Percentiles rank a stretch among this genome's conserved stretches.
phyloP scores from a whole-genome alignment of 2,888 invertebrate genomes.

The Cataglyphis rosenhaueri region DNA sequence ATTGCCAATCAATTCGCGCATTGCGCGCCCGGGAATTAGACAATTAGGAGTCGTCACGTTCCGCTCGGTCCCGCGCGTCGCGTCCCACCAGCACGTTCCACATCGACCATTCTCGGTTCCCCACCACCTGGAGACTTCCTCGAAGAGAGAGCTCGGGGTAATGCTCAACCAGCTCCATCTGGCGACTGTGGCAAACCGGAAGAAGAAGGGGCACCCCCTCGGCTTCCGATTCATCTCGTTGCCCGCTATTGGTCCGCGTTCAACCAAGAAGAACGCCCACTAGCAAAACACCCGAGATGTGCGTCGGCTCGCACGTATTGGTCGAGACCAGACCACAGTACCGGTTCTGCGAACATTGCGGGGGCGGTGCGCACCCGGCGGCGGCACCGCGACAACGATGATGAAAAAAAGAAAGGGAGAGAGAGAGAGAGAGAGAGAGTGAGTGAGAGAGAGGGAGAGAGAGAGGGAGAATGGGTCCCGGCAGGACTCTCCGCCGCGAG shows the following conservation, averaged over 20 bases:
- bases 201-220: constrained; percentile 32
- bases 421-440: neutral
- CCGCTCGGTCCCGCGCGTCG: constrained; percentile 65
- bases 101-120: constrained; percentile 61
- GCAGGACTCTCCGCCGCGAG: constrained; percentile 78
- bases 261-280: constrained; percentile 73
- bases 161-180: constrained; percentile 48
- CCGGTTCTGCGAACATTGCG: constrained; percentile 80
- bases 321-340: constrained; percentile 75
- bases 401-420: constrained; percentile 62
- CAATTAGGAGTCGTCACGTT: constrained; percentile 86
- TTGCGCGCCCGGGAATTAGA: constrained; percentile 84
- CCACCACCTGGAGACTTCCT: constrained; percentile 57
- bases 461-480: constrained; percentile 41
- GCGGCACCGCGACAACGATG: constrained; percentile 74
- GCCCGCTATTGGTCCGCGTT: constrained; percentile 71
- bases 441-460: constrained; percentile 4
- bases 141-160: constrained; percentile 17
- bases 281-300: constrained; percentile 73
- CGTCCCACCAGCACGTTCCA: constrained; percentile 56
- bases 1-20: constrained; percentile 84
- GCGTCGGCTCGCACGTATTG: constrained; percentile 76
- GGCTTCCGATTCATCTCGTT: constrained; percentile 32
- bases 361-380: constrained; percentile 79
- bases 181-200: constrained; percentile 15